A percentile compares a stretch with the other conserved stretches of the same genome.
phyloP scores from a whole-genome alignment of 1,140 invertebrate genomes.

The Drosophila carrolli region DNA sequence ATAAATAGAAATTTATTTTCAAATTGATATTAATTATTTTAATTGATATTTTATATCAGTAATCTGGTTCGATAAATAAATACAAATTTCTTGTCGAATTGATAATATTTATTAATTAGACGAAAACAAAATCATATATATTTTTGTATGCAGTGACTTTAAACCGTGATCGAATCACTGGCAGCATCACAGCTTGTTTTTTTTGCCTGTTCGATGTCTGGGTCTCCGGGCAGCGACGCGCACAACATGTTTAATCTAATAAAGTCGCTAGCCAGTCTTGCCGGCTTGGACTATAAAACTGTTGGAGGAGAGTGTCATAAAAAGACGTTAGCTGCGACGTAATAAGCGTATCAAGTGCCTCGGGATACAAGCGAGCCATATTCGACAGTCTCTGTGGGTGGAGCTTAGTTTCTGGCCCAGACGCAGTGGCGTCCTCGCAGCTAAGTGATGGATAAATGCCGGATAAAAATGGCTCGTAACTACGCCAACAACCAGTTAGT shows the following conservation, averaged over 20 bases:
- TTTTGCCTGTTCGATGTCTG: conserved; percentile 9
- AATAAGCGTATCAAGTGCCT: conserved; percentile 81
- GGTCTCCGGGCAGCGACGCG: conserved; percentile 40
- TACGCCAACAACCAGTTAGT: conserved; percentile 50
- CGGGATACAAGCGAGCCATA: conserved; percentile 33
- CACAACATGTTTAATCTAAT: conserved; percentile 82
- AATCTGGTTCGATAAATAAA: too few species aligned
- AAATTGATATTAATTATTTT: too few species aligned
- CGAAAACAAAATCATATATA: too few species aligned
- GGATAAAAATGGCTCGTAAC: conserved; percentile 80
- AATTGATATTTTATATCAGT: too few species aligned
- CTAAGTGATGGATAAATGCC: conserved; percentile 81
- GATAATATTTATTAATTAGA: too few species aligned
- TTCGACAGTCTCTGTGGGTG: conserved; percentile 28
- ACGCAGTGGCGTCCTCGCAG: conserved; percentile 55
- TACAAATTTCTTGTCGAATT: background rate
- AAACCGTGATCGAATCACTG: conserved; percentile 21
- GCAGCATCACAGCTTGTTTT: conserved; percentile 11
- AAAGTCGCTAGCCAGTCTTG: conserved; percentile 64
- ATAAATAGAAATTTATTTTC: too few species aligned
- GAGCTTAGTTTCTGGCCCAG: conserved; percentile 51
- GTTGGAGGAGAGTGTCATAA: conserved; percentile 59
- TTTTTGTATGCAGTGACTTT: background rate
- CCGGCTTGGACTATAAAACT: conserved; percentile 63
- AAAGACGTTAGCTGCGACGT: conserved; percentile 67